Percentiles rank a stretch among this genome's conserved stretches.
Conservation (phyloP, 2,113 vertebrate species). For the Dicaeum eximium region DNA sequence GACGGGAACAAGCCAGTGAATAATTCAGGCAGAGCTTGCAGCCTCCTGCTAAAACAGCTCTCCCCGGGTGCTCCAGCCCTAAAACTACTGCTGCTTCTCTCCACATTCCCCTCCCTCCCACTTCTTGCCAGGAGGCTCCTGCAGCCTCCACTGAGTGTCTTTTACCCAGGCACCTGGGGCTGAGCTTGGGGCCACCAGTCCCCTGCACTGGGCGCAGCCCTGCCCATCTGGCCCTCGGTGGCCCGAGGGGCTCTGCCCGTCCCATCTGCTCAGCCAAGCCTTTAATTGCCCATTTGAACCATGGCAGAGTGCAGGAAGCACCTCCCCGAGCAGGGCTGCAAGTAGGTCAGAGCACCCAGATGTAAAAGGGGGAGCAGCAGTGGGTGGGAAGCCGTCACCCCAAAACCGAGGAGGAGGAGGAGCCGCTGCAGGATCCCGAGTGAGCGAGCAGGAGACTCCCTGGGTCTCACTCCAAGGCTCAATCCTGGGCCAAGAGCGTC, state of each 20-base stretch:
- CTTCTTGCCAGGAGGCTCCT: background rate
- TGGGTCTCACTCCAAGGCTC: background rate
- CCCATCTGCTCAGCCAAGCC: slow-evolving; percentile 62
- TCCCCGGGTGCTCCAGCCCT: background rate
- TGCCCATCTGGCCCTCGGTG: background rate
- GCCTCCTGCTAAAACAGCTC: background rate
- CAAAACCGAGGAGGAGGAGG: background rate
- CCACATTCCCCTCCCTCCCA: background rate
- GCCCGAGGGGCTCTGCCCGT: slow-evolving; percentile 18
- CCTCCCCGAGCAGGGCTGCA: background rate
- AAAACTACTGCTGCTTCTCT: background rate
- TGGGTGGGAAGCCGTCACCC: background rate
- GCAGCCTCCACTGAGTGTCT: background rate
- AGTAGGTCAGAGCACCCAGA: slow-evolving; percentile 49
- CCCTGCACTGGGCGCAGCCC: background rate
- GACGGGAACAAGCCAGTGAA: background rate
- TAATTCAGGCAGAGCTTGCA: background rate
- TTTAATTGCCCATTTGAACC: slow-evolving; percentile 60
- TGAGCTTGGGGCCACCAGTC: background rate
- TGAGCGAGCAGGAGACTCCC: background rate
- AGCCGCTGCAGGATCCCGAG: fast-evolving
- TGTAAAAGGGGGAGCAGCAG: background rate
- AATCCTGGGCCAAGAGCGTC: background rate
- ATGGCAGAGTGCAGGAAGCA: background rate
- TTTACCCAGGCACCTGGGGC: background rate